Evolutionary conservation across 2,797 vertebrate species (phyloP), one percentile per base, ranked within the genome.

Genomic region (Anas georgica): DNA sequence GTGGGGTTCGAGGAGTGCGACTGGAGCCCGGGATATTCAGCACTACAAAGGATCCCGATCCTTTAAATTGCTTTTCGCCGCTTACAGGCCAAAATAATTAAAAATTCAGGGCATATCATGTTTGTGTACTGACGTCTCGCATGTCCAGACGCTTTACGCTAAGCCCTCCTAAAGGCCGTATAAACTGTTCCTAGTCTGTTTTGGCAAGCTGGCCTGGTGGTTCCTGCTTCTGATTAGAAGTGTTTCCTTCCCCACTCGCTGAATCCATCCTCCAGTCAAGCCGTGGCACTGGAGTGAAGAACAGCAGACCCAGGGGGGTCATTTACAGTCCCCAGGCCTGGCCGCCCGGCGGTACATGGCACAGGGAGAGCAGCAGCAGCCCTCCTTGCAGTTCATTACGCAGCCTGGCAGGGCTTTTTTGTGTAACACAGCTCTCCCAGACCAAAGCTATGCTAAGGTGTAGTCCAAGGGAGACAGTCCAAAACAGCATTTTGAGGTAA

Each of bases 151-250:
- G n/a, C 58, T 91, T 84, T 17, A 60, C 35, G 56, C 91, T 80
- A 60, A 81, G 60, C 64, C 58, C 64, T 84, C 84, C 68, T 21
- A 68, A 37, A 2, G 18, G 59, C 60, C 48, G 25, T 56, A 92
- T 72, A 93, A 91, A 85, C 64, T 56, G 45, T 31, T 84, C 39
- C 33, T 86, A 74, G 93, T 90, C 74, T 86, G 81, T 95, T 93
- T 46, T 95, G 93, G 75, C 89, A 92, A 83, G n/a, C 45, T 23
- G 17, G 12, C 64, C 31, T 37, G 43, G 12, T 0, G 17, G 91
- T 59, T 88, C 33, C 81, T 89, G 91, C 83, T 95, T 85, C 81
- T 83, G 75, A 85, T 94, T 86, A 88, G 8, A 75, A 94, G 58
- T 35, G 62, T 68, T 78, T 75, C 52, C 60, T 59, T 48, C 45